Evolutionary conservation across 2,113 vertebrate species (phyloP), one percentile per base, ranked within the genome.

Genomic region (Syngnathus typhle): DNA sequence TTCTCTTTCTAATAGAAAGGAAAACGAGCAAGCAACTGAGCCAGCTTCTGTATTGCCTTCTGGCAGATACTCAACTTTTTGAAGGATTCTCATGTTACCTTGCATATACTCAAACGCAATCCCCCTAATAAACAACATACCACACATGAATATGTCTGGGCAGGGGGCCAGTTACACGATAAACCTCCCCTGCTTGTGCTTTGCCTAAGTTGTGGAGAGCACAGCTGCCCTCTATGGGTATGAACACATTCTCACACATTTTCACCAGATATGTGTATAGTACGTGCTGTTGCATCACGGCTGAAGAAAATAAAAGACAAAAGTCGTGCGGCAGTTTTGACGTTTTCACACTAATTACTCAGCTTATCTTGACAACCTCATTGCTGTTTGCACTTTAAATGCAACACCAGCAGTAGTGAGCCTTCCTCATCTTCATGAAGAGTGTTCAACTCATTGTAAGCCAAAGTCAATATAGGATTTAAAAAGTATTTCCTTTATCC

Each of bases 171-270:
- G 65, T 63, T 58, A 65, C 67, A 51, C 43, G 66, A 67, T 59
- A n/a, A 69, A 47, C 51, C 59, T 73, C 69, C 18, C n/a, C 21
- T 23, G 21, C 56, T 65, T 54, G 73, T 64, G 71, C 61, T 6
- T 64, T 71, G 13, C 12, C 8, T 60, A 60, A 6, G 38, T 64
- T 87, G 60, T 66, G 64, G 84, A 85, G 86, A 83, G 72, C 81
- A 70, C 82, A 89, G 81, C 88, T 89, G 88, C 89, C 89, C 87
- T 78, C 89, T 89, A 87, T 81, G 78, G 88, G 85, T 78, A 72
- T 75, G 64, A 79, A 69, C 65, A 64, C 54, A 68, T 49, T 52
- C 72, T 44, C 60, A 47, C 76, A 74, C 58, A 32, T 41, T 21
- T 19, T 68, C 64, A 74, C 44, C 38, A 41, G 38, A 41, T 49